Conservation (phyloP, 2,113 vertebrate species). For the Plecturocebus donacophilus region DNA sequence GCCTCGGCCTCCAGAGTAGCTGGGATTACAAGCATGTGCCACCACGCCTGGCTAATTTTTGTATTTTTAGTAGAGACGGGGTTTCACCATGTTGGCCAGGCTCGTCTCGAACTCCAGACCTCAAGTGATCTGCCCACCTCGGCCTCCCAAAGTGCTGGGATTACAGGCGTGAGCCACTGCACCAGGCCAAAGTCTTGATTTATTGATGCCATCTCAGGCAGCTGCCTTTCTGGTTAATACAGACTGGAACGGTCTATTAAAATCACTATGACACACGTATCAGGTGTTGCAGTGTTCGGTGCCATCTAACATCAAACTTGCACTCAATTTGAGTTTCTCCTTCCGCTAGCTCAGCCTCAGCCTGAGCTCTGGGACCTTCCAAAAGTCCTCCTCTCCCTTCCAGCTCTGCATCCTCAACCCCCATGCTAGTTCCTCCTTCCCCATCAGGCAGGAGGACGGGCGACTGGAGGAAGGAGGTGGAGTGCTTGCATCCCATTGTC, state of each 20-base stretch:
- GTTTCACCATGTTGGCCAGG: too few relatives aligned
- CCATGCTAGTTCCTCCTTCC: too few relatives aligned
- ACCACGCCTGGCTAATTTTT: too few relatives aligned
- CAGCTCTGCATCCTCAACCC: background rate
- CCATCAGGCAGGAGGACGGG: background rate
- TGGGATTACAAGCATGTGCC: too few relatives aligned
- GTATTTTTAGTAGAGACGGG: too few relatives aligned
- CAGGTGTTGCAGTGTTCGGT: too few relatives aligned
- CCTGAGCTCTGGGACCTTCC: background rate
- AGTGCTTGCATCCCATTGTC: background rate
- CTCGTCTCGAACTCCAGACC: too few relatives aligned
- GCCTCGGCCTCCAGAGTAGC: too few relatives aligned
- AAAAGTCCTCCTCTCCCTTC: background rate
- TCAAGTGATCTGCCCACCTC: too few relatives aligned
- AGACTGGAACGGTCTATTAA: background rate
- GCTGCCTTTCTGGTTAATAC: background rate
- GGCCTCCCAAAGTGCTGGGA: too few relatives aligned
- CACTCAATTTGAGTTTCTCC: background rate
- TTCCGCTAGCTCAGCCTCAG: background rate
- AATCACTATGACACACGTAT: background rate
- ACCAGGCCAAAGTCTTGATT: background rate
- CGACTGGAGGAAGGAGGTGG: background rate
- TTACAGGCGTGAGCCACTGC: too few relatives aligned
- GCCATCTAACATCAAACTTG: background rate
- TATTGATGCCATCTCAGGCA: background rate